A percentile compares a stretch with the other conserved stretches of the same genome.
Evolutionary conservation across 2,797 vertebrate genomes (phyloP).

Genomic region (Xenopus petersii): DNA sequence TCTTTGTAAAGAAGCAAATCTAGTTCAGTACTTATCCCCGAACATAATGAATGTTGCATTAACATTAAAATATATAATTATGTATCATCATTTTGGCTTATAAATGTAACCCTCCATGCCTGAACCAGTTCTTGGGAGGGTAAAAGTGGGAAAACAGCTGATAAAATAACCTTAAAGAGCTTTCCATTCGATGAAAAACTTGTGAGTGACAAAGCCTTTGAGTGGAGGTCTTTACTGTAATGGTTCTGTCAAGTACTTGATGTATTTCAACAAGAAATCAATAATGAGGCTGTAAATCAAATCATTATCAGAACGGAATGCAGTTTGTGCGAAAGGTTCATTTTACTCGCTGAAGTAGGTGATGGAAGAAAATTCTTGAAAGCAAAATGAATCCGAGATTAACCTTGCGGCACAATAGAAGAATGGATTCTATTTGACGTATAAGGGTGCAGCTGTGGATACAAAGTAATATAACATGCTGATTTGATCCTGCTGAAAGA

Average conservation of each 20-base stretch:
- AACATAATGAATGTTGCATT: too few relatives aligned
- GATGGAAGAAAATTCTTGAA: slow-evolving; percentile 49
- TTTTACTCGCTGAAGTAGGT: slow-evolving; percentile 58
- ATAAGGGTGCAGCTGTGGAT: too few relatives aligned
- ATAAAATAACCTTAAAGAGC: not conserved
- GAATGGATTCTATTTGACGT: not conserved
- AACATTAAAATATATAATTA: too few relatives aligned
- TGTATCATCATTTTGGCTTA: too few relatives aligned
- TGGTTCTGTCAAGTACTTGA: slow-evolving; percentile 61
- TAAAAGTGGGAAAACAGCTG: not conserved
- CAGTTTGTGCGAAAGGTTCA: slow-evolving; percentile 55
- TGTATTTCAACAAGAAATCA: slow-evolving; percentile 64
- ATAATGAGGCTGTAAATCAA: slow-evolving; percentile 63
- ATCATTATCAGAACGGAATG: slow-evolving; percentile 58
- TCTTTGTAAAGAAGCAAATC: too few relatives aligned
- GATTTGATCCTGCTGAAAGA: too few relatives aligned
- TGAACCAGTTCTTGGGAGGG: not conserved
- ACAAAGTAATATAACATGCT: too few relatives aligned
- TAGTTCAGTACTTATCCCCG: too few relatives aligned
- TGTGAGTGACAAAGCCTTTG: slow-evolving; percentile 51
- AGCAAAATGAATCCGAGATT: slow-evolving; percentile 52
- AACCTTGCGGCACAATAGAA: slow-evolving; percentile 46
- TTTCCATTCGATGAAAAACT: not conserved
- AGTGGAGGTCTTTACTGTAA: slow-evolving; percentile 58
- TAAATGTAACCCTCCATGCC: too few relatives aligned